Base-by-base conservation (phyloP, 2,888 invertebrate species). In the Bembecia ichneumoniformis region DNA sequence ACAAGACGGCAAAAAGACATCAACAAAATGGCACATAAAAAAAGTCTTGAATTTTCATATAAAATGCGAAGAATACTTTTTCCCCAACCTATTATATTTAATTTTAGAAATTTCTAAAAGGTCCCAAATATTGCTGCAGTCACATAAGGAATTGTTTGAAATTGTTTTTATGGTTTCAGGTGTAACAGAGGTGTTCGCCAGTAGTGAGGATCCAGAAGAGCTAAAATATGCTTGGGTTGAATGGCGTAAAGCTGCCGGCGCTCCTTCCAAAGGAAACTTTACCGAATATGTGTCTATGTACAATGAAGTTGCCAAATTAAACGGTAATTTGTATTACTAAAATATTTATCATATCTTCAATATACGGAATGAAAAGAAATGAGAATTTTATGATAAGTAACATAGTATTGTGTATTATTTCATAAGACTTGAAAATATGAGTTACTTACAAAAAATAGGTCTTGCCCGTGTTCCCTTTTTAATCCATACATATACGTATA, bases 171-270 rank as follows among this genome's bases (percentile, higher is more conserved):
- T 20, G 15, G 17, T 79, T 78, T 2, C 74, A 91, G 93, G 95
- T 51, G 79, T 96, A n/a, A 92, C 91, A 0, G 87, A 92, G 34
- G 87, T 93, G 4, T 81, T 95, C 51, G 88, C 89, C 0, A 89
- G 73, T 0, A 94, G 94, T 49, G 86, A 91, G 10, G 89, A 96
- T 66, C 91, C 94, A 0, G 92, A 94, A 44, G 93, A 94, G 66
- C 74, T 97, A 53, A 90, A 93, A 60, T 89, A 94, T 63, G 88
- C 92, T 0, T 97, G 96, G 96, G 64, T 89, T 3, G 90, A 93
- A 63, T 97, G 95, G 93, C 90, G 96, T 59, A 90, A 92, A 52
- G 91, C 89, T 34, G 92, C 92, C 0, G 94, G 93, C 0, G 90
- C 91, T 28, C 88, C 91, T 10, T 89, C 91, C 1, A 90, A 89